Percentiles rank a stretch among this genome's conserved stretches.
These are phyloP conservation scores for Latrodectus hesperus DNA, from an alignment of 2,888 invertebrate species.

Conservation along the genomic window DNA sequence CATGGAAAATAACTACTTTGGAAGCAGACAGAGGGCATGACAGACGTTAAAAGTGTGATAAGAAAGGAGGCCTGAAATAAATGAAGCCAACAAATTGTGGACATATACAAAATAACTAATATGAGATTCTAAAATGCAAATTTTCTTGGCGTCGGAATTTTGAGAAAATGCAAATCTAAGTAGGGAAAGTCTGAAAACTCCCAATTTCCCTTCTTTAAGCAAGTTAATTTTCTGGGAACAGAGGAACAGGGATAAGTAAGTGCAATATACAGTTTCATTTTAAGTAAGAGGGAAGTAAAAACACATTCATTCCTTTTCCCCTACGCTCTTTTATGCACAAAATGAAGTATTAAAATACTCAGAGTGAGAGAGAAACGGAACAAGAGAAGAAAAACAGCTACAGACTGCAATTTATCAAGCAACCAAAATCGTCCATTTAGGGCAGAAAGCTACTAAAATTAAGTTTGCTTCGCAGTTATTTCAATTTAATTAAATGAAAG, in stretches of 20 bases:
- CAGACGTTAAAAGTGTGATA: not conserved
- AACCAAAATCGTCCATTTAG: not conserved
- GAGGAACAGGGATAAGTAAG: not conserved
- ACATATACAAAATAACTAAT: slow-evolving; percentile 1
- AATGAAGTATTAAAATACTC: not conserved
- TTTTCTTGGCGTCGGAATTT: not conserved
- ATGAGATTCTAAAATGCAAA: slow-evolving; percentile 5
- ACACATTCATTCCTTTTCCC: not conserved
- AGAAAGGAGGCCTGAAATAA: not conserved
- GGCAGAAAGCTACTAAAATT: no score
- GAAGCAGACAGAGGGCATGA: no score
- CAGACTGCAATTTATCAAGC: not conserved
- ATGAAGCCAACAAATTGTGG: not conserved
- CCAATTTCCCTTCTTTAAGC: slow-evolving; percentile 36
- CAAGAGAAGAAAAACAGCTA: not conserved
- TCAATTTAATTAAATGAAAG: no score
- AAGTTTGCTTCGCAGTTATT: no score
- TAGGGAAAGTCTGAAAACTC: slow-evolving; percentile 16
- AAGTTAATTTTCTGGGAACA: slow-evolving; percentile 39
- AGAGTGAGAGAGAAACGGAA: not conserved
- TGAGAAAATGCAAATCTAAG: slow-evolving; percentile 36
- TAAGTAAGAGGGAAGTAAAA: not conserved
- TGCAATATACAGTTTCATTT: not conserved
- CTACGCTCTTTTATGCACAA: not conserved
- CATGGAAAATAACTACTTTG: no score